A percentile compares a stretch with the other conserved stretches of the same genome.
Conservation (phyloP, 1,140 invertebrate genomes). For the Wasmannia auropunctata region DNA sequence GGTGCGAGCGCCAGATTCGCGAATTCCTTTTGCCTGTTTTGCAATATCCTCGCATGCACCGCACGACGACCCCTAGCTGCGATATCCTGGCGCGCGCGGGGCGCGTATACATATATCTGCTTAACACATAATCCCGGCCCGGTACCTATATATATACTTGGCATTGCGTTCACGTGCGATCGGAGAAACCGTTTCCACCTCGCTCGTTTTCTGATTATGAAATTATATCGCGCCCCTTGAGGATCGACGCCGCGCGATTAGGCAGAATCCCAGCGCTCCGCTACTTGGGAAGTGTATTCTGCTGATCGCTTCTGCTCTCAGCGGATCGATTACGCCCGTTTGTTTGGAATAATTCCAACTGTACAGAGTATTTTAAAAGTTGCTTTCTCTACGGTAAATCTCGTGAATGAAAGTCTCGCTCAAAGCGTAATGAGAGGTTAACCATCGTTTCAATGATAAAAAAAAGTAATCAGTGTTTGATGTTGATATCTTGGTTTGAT, state of each 20-base stretch:
- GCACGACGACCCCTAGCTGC: conserved; percentile 20
- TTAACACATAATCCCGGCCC: conserved; percentile 63
- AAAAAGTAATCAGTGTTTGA: not conserved
- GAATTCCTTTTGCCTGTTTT: conserved; percentile 73
- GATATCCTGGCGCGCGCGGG: conserved; percentile 14
- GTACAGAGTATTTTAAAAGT: not conserved
- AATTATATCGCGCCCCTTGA: conserved; percentile 70
- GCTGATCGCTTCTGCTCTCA: conserved; percentile 3
- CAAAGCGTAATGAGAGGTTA: not conserved
- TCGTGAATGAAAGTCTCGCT: not conserved
- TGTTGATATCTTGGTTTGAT: too few species aligned
- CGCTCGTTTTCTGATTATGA: conserved; percentile 71
- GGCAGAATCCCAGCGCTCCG: not conserved
- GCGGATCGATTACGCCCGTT: not conserved
- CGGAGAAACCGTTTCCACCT: conserved; percentile 67
- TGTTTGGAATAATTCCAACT: not conserved
- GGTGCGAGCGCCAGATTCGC: conserved; percentile 66
- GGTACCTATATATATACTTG: conserved; percentile 29
- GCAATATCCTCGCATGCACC: conserved; percentile 67
- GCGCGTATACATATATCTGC: conserved; percentile 42
- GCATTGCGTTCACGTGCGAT: conserved; percentile 68
- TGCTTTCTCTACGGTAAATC: not conserved
- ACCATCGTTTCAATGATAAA: not conserved
- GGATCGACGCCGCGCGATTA: conserved; percentile 62
- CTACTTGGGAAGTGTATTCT: conserved; percentile 19